Evolutionary conservation across 1,140 invertebrate species (phyloP).

Genomic region (Drosophila mayri): DNA sequence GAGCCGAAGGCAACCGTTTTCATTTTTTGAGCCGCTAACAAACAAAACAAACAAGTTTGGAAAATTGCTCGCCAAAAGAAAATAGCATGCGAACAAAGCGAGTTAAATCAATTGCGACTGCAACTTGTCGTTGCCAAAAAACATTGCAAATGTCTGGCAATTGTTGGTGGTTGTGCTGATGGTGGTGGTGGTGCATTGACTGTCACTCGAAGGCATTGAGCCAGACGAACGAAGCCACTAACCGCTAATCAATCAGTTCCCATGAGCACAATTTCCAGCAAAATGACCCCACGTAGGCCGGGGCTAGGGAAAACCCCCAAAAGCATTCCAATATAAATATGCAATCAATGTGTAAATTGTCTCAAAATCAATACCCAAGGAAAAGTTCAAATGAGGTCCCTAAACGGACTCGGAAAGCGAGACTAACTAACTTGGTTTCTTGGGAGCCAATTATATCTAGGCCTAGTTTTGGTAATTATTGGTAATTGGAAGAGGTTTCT

Average conservation of each 20-base stretch:
- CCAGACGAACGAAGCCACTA: conserved; percentile 61
- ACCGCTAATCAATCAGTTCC: conserved; percentile 81
- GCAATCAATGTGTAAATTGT: conserved; percentile 69
- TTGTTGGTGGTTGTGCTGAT: conserved; percentile 20
- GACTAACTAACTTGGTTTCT: not conserved
- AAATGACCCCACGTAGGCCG: conserved; percentile 68
- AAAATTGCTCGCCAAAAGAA: conserved; percentile 68
- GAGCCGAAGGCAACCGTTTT: conserved; percentile 31
- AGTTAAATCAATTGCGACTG: conserved; percentile 51
- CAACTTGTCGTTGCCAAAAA: conserved; percentile 83
- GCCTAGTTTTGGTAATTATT: not conserved
- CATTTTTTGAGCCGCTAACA: conserved; percentile 17
- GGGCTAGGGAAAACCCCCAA: conserved; percentile 49
- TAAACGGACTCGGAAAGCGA: conserved; percentile 38
- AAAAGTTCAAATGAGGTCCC: conserved; percentile 33
- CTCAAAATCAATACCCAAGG: conserved; percentile 38
- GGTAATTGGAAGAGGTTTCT: not conserved
- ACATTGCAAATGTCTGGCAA: conserved; percentile 74
- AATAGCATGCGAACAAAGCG: conserved; percentile 56
- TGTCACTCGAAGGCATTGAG: conserved; percentile 58
- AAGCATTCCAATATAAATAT: conserved; percentile 45
- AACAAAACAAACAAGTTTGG: conserved; percentile 70
- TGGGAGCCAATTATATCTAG: conserved; percentile 5
- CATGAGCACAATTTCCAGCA: conserved; percentile 74
- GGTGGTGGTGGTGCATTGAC: conserved; percentile 13